Evolutionary conservation across 2,888 invertebrate species (phyloP).

Genomic region (Diplazon laetatorius): DNA sequence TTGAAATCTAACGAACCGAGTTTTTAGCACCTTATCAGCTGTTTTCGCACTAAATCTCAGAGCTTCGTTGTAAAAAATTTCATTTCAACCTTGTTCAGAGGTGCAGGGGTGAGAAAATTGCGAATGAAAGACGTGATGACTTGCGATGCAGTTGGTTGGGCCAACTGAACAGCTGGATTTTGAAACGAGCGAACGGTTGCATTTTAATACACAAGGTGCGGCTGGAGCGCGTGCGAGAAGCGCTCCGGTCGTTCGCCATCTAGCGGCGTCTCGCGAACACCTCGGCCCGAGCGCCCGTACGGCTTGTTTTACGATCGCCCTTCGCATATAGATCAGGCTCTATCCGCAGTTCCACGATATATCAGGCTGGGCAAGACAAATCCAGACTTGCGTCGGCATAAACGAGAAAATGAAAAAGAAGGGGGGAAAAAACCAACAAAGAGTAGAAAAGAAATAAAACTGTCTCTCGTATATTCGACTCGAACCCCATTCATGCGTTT

Average conservation of each 20-base stretch:
- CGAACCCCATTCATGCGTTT: not conserved
- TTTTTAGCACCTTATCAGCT: conserved; percentile 18
- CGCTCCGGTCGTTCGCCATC: not conserved
- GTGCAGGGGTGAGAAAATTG: too few relatives aligned
- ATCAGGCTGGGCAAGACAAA: not conserved
- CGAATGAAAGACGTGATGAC: too few relatives aligned
- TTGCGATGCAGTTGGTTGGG: too few relatives aligned
- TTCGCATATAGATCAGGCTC: not conserved
- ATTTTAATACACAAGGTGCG: too few relatives aligned
- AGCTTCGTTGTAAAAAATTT: too few relatives aligned
- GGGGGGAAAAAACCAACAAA: too few relatives aligned
- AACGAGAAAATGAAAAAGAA: too few relatives aligned
- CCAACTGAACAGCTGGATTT: too few relatives aligned
- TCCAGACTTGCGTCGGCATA: not conserved
- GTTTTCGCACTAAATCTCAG: not conserved
- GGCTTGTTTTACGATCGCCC: not conserved
- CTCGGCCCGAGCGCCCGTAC: not conserved
- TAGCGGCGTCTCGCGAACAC: not conserved
- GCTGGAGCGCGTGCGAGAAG: not conserved
- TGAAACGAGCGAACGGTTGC: too few relatives aligned
- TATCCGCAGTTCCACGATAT: not conserved
- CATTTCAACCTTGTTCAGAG: too few relatives aligned
- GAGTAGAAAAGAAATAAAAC: too few relatives aligned
- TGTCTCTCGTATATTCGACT: too few relatives aligned
- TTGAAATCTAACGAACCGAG: conserved; percentile 8